These are phyloP conservation scores for Guaruba guarouba DNA, from an alignment of 2,113 vertebrate species.

Conservation along the genomic window DNA sequence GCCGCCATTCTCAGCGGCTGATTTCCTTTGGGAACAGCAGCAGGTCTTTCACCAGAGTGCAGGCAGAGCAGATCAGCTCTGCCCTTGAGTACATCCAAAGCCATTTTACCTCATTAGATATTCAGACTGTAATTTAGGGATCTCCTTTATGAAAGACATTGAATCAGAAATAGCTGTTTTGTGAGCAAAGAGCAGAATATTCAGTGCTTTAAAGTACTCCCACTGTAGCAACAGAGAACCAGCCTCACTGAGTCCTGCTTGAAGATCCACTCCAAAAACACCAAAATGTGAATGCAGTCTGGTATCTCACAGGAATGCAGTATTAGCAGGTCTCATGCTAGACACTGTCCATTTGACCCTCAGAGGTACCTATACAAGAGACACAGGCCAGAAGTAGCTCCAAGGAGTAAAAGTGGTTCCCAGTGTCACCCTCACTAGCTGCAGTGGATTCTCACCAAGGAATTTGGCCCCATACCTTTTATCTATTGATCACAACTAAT, in stretches of 20 bases:
- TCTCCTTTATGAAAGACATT: neutral
- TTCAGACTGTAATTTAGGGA: neutral
- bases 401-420: neutral
- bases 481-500: neutral
- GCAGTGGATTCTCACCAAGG: neutral
- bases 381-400: neutral
- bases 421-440: neutral
- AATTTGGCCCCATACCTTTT: neutral
- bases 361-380: rapidly evolving
- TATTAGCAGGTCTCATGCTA: neutral
- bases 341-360: neutral
- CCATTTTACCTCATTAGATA: neutral
- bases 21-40: neutral
- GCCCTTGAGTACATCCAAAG: neutral
- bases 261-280: neutral
- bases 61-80: neutral
- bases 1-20: neutral
- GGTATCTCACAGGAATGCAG: neutral
- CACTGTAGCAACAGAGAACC: neutral
- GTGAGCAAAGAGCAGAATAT: neutral
- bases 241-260: neutral
- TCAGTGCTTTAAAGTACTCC: neutral
- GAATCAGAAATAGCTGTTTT: neutral
- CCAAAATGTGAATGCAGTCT: neutral
- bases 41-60: neutral